Evolutionary conservation across 2,797 vertebrate species (phyloP).

Genomic region (Bradypodion ventrale): DNA sequence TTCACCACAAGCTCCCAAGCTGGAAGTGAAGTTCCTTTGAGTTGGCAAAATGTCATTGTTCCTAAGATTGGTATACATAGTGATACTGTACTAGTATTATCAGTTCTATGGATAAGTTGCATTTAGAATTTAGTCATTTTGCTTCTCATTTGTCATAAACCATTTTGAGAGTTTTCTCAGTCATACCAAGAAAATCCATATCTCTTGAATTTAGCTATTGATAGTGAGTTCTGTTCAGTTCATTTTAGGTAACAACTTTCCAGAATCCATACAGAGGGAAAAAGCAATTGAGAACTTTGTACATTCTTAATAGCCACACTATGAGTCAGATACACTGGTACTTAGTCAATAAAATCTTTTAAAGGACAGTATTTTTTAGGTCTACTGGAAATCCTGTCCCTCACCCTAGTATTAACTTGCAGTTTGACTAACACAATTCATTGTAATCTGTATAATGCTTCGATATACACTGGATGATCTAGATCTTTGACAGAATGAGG

Average conservation of each 20-base stretch:
- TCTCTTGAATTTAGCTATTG: too few relatives aligned
- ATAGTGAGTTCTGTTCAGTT: neutral
- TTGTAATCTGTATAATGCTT: neutral
- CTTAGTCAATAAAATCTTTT: neutral
- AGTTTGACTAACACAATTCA: neutral
- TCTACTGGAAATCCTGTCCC: neutral
- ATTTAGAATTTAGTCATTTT: too few relatives aligned
- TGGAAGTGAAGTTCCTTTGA: neutral
- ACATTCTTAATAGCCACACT: neutral
- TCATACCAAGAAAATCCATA: too few relatives aligned
- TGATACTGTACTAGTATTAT: neutral
- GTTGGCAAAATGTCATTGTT: neutral
- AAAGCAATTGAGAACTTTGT: neutral
- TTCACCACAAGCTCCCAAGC: neutral
- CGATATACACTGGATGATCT: neutral
- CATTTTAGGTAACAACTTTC: neutral
- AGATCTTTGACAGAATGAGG: conserved; percentile 18
- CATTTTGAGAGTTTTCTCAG: too few relatives aligned
- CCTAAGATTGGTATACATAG: neutral
- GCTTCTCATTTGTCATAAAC: too few relatives aligned
- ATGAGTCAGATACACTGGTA: neutral
- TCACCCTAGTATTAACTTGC: neutral
- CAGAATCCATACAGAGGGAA: neutral
- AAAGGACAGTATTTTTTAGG: neutral
- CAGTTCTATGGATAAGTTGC: neutral